phyloP scores from a whole-genome alignment of 37 sponge, comb jelly and placozoan genomes.

The Halichondria panicea region DNA sequence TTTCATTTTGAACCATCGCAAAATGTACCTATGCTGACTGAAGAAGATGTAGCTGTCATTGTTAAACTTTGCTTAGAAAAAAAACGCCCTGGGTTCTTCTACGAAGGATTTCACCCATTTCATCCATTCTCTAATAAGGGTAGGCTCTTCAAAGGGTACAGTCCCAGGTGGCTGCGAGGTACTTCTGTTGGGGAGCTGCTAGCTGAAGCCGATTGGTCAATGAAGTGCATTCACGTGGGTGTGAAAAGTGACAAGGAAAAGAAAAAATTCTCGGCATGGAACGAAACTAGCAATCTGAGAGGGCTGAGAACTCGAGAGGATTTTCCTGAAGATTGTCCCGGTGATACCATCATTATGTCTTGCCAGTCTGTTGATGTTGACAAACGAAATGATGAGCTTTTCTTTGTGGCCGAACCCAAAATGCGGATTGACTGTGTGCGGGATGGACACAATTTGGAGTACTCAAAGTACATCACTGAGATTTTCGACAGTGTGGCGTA shows the following conservation, averaged over 20 bases:
- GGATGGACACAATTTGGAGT: background rate
- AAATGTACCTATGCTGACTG: conserved; percentile 34
- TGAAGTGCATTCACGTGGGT: conserved; percentile 48
- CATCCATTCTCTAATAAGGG: conserved; percentile 44
- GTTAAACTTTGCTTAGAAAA: conserved; percentile 8
- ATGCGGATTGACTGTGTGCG: conserved; percentile 18
- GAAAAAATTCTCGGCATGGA: conserved; percentile 18
- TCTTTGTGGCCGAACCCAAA: conserved; percentile 45
- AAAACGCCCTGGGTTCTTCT: conserved; percentile 37
- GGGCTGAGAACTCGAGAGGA: conserved; percentile 25
- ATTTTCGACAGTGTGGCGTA: conserved; percentile 25
- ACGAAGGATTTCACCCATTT: background rate
- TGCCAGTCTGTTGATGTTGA: conserved; percentile 28
- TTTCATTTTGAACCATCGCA: conserved; percentile 18
- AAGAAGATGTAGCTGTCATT: conserved; percentile 41
- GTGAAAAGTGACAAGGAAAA: conserved; percentile 22
- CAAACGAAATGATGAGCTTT: conserved; percentile 1
- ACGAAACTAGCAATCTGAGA: conserved; percentile 23
- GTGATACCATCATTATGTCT: conserved; percentile 25
- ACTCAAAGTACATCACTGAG: conserved; percentile 34
- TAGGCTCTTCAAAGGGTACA: conserved; percentile 32
- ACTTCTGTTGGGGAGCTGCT: conserved; percentile 48
- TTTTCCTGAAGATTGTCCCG: conserved; percentile 15
- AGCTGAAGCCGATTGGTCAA: conserved; percentile 44
- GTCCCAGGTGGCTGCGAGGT: conserved; percentile 26